Conservation (phyloP, 2,888 invertebrate genomes). For the Nephrotoma appendiculata region DNA sequence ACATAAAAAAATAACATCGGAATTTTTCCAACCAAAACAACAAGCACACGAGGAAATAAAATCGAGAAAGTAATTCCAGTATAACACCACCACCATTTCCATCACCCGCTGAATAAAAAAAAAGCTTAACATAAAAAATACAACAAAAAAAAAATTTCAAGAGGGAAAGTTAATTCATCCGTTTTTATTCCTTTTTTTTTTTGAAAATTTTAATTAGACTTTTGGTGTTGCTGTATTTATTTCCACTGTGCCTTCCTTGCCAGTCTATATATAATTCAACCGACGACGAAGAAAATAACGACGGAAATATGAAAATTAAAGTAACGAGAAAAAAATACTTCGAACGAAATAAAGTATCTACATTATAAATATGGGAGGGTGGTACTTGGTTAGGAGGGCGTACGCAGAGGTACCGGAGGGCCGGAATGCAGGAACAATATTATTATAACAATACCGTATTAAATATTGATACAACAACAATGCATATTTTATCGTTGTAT, state of each 20-base stretch:
- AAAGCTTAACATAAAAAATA: background rate
- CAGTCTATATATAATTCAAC: background rate
- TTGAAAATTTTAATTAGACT: background rate
- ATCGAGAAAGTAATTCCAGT: background rate
- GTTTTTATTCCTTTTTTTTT: background rate
- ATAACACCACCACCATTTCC: background rate
- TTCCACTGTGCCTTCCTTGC: background rate
- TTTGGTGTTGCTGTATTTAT: background rate
- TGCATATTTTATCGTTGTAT: background rate
- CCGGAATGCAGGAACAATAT: background rate
- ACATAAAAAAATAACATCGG: background rate
- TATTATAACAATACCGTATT: background rate
- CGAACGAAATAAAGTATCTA: background rate
- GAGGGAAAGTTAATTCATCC: background rate
- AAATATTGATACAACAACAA: background rate
- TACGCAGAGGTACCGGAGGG: background rate
- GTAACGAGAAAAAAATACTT: background rate
- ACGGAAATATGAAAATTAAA: background rate
- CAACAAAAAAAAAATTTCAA: background rate
- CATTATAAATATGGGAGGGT: background rate
- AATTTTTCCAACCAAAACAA: background rate
- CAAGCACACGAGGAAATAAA: background rate
- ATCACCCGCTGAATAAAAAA: background rate
- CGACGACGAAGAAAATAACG: background rate
- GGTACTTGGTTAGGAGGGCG: background rate